Conservation (phyloP, 2,888 invertebrate genomes). For the Tortricodes alternella region DNA sequence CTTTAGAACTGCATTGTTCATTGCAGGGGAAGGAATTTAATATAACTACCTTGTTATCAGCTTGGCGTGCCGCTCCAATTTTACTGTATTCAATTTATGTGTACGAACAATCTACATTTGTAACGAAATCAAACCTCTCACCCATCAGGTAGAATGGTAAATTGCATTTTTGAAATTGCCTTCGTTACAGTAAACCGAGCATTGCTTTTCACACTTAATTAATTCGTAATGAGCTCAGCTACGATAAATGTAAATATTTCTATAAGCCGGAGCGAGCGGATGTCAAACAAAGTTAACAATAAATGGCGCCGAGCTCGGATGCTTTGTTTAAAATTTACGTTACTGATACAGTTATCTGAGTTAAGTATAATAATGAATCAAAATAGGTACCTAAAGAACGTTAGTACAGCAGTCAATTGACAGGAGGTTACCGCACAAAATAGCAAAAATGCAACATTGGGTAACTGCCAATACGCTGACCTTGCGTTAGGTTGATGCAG, state of each 20-base stretch:
- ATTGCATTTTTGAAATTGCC: conserved; percentile 14
- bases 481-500: conserved; percentile 7
- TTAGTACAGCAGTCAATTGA: neutral
- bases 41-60: conserved; percentile 36
- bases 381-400: neutral
- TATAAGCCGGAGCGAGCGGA: conserved; percentile 21
- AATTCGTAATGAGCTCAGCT: conserved; percentile 25
- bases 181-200: conserved; percentile 16
- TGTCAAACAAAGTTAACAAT: conserved; percentile 30
- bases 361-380: conserved; percentile 8
- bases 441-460: conserved; percentile 13
- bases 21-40: conserved; percentile 28
- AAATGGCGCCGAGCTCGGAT: conserved; percentile 15
- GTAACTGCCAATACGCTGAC: conserved; percentile 23
- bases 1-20: conserved; percentile 39
- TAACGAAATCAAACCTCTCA: neutral
- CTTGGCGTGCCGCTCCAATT: conserved; percentile 52
- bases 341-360: conserved; percentile 24
- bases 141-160: conserved; percentile 9
- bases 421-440: neutral
- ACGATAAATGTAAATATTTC: conserved; percentile 26
- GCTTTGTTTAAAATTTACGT: conserved; percentile 27
- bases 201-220: conserved; percentile 24
- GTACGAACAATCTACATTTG: conserved; percentile 18
- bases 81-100: conserved; percentile 23